These are phyloP conservation scores for Nycticebus coucang DNA, from an alignment of 2,113 vertebrate genomes.

Conservation along the genomic window DNA sequence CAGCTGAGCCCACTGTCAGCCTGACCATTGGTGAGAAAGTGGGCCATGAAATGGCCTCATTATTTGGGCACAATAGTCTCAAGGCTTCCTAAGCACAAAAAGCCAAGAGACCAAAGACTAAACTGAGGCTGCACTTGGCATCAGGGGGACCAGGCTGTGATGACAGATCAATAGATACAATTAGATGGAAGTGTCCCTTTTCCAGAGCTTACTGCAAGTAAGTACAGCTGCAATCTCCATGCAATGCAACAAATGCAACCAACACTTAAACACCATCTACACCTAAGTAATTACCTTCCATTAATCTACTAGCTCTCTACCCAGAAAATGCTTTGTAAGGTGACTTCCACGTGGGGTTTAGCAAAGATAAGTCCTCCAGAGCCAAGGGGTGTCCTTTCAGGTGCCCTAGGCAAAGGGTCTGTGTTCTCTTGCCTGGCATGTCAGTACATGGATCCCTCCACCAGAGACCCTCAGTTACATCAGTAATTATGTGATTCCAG, in stretches of 20 bases:
- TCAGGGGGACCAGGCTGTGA: not conserved
- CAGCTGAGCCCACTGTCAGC: not conserved
- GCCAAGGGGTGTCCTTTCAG: not conserved
- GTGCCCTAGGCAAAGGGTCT: not conserved
- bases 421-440: not conserved
- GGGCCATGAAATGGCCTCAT: not conserved
- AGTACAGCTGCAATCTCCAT: not conserved
- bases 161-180: not conserved
- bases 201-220: not conserved
- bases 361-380: not conserved
- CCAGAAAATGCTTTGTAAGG: not conserved
- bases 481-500: constrained; percentile 1
- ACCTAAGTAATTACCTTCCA: not conserved
- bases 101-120: constrained; percentile 17
- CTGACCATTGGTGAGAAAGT: not conserved
- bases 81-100: not conserved
- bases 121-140: not conserved
- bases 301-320: not conserved
- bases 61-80: not conserved
- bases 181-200: constrained; percentile 11
- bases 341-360: not conserved
- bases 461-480: not conserved
- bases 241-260: not conserved
- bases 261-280: not conserved
- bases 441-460: not conserved